Evolutionary conservation across 2,888 invertebrate species (phyloP).

Genomic region (Agrochola circellaris): DNA sequence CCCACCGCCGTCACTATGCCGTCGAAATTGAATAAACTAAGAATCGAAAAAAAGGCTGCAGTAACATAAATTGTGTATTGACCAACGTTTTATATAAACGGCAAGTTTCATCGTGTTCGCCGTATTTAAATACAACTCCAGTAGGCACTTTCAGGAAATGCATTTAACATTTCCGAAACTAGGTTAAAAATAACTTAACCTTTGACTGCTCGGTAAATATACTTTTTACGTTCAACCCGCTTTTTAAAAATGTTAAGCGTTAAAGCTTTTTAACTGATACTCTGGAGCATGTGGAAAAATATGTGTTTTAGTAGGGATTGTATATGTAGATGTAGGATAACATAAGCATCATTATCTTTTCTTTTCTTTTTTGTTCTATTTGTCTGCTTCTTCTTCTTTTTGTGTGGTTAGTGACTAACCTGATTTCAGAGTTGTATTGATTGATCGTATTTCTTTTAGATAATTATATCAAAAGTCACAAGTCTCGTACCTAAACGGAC

Average conservation of each 20-base stretch:
- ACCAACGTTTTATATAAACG: constrained; percentile 26
- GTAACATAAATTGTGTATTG: neutral
- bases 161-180: constrained; percentile 59
- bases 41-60: neutral
- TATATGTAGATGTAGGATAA: neutral
- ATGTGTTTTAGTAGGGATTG: neutral
- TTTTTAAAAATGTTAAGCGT: constrained; percentile 47
- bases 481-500: too few species aligned
- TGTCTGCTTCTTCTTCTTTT: too few species aligned
- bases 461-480: too few species aligned
- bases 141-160: constrained; percentile 41
- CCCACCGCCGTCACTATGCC: too few species aligned
- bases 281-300: constrained; percentile 20
- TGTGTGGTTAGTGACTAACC: too few species aligned
- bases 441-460: too few species aligned
- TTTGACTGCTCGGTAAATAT: constrained; percentile 60
- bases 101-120: neutral
- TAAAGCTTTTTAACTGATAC: constrained; percentile 48
- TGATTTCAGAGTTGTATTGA: too few species aligned
- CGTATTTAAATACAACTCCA: constrained; percentile 31
- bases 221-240: constrained; percentile 49
- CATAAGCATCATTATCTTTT: neutral
- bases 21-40: too few species aligned
- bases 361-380: too few species aligned
- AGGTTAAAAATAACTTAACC: constrained; percentile 64